Evolutionary conservation across 2,888 invertebrate genomes (phyloP), one percentile per base, ranked within the genome.

Genomic region (Flexamia atlantica): DNA sequence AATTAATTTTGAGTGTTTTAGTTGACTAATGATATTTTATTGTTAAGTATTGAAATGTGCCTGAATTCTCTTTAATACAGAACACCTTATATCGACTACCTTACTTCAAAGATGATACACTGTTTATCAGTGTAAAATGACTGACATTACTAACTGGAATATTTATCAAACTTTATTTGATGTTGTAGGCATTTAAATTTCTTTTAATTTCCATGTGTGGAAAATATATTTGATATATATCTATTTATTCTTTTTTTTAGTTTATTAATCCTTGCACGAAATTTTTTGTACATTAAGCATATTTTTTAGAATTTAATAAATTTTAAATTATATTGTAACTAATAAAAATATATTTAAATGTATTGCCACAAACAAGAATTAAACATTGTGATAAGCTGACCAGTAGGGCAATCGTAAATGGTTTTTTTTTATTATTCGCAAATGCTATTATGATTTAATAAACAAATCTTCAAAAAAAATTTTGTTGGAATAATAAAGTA

Each of bases 41-140:
- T 28, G 7, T 64, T 64, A 64, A 28, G 28, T 64, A 28, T 64
- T 64, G 64, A 64, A 64, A 64, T 64, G 64, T 64, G 64, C 64
- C 64, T 64, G 64, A 14, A 64, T 30, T 64, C 64, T 64, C 53
- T 64, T 25, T 20, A 28, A 25, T 64, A 28, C 14, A 3, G 64
- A 64, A 64, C 64, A 64, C 64, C 64, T 64, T 12, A 64, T 64
- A 64, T 64, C 30, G 64, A 64, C 28, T 25, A 64, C 64, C 64
- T 64, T 64, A 17, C 64, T 64, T 64, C 9, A 23, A 57, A 57
- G 57, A 57, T 23, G 57, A 14, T 53, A 23, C 53, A 53, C 64
- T 64, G 14, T 17, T 64, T 25, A 64, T 28, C 25, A 28, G 64
- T 64, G 64, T 28, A 12, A 64, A 64, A 64, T 30, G 64, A 64